A percentile compares a stretch with the other conserved stretches of the same genome.
These are phyloP conservation scores for Paracyclopina nana DNA, from an alignment of 1,140 invertebrate species.

Conservation along the genomic window DNA sequence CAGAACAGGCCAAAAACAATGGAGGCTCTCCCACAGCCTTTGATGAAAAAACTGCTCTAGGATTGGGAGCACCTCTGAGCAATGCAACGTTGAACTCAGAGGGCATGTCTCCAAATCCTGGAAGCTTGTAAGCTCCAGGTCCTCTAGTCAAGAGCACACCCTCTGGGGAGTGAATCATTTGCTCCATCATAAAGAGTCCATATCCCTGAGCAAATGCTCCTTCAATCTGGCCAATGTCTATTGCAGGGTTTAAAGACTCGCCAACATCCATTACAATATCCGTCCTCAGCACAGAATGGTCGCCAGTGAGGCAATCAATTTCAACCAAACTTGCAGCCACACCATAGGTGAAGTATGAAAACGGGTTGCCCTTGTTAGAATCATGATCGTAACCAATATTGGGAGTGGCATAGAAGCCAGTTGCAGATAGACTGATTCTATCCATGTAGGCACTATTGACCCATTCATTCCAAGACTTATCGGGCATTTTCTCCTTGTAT, in stretches of 20 bases:
- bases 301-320: constrained; percentile 68
- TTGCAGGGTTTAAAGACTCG: constrained; percentile 77
- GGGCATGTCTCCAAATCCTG: constrained; percentile 30
- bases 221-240: constrained; percentile 89
- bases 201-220: constrained; percentile 83
- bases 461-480: constrained; percentile 68
- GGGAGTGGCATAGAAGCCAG: constrained; percentile 64
- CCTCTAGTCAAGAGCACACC: constrained; percentile 61
- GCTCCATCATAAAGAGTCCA: constrained; percentile 74
- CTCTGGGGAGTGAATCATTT: constrained; percentile 58
- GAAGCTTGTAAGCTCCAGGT: constrained; percentile 81
- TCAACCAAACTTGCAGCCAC: constrained; percentile 58
- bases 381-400: constrained; percentile 51
- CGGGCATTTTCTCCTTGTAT: constrained; percentile 50
- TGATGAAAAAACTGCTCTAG: constrained; percentile 75
- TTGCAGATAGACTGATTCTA: constrained; percentile 56
- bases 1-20: constrained; percentile 60
- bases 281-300: constrained; percentile 60
- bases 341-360: constrained; percentile 62
- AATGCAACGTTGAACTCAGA: constrained; percentile 74
- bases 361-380: constrained; percentile 43
- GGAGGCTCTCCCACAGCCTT: constrained; percentile 93
- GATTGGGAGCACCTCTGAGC: constrained; percentile 64
- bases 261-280: constrained; percentile 92
- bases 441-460: constrained; percentile 55